phyloP scores from a whole-genome alignment of 2,888 invertebrate species.

The Melikaiella ostensackeni region DNA sequence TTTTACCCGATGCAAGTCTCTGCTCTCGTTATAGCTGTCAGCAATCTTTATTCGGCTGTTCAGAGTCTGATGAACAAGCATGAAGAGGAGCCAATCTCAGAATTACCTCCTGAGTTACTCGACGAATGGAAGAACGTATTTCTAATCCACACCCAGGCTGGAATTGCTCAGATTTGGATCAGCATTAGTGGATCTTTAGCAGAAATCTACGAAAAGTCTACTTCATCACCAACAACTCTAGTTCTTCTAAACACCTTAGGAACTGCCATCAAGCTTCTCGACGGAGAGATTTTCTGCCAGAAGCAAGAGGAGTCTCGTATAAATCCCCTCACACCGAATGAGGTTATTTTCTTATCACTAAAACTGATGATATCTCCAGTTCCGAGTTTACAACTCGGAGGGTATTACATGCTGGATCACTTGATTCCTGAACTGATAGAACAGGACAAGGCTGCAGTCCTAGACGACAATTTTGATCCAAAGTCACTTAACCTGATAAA shows the following conservation, averaged over 20 bases:
- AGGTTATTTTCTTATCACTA: conserved; percentile 73
- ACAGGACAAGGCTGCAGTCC: conserved; percentile 76
- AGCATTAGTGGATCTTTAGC: conserved; percentile 65
- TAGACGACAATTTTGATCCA: conserved; percentile 75
- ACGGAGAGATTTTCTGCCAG: conserved; percentile 62
- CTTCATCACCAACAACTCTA: conserved; percentile 50
- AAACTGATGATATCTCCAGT: conserved; percentile 74
- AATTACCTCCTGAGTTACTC: conserved; percentile 74
- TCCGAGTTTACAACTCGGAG: conserved; percentile 77
- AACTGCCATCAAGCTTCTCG: conserved; percentile 65
- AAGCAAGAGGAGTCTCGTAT: conserved; percentile 46
- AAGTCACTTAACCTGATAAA: conserved; percentile 76
- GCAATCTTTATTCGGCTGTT: conserved; percentile 78
- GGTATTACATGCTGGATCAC: conserved; percentile 77
- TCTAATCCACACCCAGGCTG: conserved; percentile 81
- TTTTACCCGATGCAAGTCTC: conserved; percentile 52
- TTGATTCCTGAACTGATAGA: conserved; percentile 77
- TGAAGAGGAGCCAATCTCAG: conserved; percentile 70
- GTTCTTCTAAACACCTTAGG: conserved; percentile 67
- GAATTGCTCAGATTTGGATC: conserved; percentile 79
- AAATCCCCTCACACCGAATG: conserved; percentile 46
- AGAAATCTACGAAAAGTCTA: neutral
- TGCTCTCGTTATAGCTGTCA: conserved; percentile 78
- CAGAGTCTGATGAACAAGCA: conserved; percentile 75
- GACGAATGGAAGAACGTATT: conserved; percentile 90